phyloP scores from a whole-genome alignment of 2,113 vertebrate species.

The Anas platyrhynchos region DNA sequence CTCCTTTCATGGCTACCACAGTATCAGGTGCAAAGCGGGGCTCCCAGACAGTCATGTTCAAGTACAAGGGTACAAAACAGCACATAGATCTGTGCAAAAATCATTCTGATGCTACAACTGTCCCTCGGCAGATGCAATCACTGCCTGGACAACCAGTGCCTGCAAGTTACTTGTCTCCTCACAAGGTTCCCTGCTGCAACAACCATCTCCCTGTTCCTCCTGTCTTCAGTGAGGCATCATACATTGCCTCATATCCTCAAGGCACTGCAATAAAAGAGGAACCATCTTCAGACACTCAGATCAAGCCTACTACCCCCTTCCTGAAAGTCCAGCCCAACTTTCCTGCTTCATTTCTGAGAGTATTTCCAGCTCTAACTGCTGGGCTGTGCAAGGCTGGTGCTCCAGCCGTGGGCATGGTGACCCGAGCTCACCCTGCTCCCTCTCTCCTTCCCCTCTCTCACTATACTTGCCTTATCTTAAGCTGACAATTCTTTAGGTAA shows the following conservation, averaged over 20 bases:
- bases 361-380: neutral
- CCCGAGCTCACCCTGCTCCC: slow-evolving; percentile 2
- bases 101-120: neutral
- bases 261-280: neutral
- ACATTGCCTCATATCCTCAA: neutral
- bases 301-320: neutral
- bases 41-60: neutral
- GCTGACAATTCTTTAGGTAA: slow-evolving; percentile 61
- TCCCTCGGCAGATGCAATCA: neutral
- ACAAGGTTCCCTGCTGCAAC: neutral
- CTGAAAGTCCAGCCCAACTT: neutral
- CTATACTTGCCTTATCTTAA: slow-evolving; percentile 51
- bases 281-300: neutral
- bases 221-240: neutral
- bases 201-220: neutral
- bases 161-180: neutral
- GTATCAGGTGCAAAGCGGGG: neutral
- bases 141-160: neutral
- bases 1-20: neutral
- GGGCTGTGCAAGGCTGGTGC: neutral
- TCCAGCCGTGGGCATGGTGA: neutral
- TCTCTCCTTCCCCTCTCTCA: slow-evolving; percentile 7
- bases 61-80: neutral
- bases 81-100: neutral
- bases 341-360: neutral